Evolutionary conservation across 2,797 vertebrate species (phyloP).

Genomic region (Masticophis lateralis): DNA sequence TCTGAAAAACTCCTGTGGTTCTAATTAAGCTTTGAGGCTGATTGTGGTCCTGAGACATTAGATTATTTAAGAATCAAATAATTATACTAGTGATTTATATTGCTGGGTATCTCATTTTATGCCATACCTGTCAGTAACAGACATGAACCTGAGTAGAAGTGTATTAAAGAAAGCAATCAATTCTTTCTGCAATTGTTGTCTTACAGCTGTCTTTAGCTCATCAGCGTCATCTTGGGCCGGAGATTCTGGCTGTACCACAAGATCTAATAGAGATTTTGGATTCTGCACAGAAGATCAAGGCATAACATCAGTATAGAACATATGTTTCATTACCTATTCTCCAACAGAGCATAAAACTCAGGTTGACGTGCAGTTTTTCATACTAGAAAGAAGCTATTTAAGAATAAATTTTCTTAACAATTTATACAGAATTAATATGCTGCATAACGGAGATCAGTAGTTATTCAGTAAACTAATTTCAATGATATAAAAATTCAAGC

Average conservation of each 20-base stretch:
- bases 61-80: not conserved
- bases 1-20: not conserved
- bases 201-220: conserved; percentile 77
- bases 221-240: conserved; percentile 70
- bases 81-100: not conserved
- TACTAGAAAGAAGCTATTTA: not conserved
- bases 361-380: not conserved
- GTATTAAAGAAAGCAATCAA: conserved; percentile 82
- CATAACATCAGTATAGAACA: not conserved
- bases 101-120: not conserved
- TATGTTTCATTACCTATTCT: conserved; percentile 8
- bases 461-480: not conserved
- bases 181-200: conserved; percentile 88
- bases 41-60: not conserved
- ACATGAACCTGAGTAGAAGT: conserved; percentile 75
- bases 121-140: conserved; percentile 84
- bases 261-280: conserved; percentile 71
- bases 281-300: conserved; percentile 64
- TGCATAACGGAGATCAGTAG: no score
- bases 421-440: not conserved
- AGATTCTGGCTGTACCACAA: conserved; percentile 75
- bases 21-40: not conserved
- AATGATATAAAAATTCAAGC: not conserved
- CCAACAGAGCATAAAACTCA: not conserved
- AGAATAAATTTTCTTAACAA: not conserved